phyloP scores from a whole-genome alignment of 2,113 vertebrate genomes.

The Azemiops feae region DNA sequence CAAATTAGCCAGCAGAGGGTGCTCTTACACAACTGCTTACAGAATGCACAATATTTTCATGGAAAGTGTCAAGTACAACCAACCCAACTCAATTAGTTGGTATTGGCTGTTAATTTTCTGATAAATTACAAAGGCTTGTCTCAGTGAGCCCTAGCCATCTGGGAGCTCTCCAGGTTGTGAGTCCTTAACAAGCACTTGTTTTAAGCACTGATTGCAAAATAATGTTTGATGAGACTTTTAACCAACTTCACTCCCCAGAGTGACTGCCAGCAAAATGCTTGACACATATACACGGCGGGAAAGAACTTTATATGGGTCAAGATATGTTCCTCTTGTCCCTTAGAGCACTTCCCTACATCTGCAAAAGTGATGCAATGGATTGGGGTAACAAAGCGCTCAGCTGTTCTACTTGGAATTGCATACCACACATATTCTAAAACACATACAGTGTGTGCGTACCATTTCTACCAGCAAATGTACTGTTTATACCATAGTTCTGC shows the following conservation, averaged over 20 bases:
- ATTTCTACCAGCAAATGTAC: not conserved
- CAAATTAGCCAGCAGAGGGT: conserved; percentile 1
- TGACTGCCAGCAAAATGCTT: not conserved
- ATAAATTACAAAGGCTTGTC: no score
- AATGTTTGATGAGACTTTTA: not conserved
- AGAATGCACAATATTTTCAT: not conserved
- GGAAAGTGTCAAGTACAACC: not conserved
- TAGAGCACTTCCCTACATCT: not conserved
- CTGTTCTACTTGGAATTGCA: not conserved
- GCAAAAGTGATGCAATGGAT: not conserved
- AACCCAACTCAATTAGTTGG: not conserved
- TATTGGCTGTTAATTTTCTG: not conserved
- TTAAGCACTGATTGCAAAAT: not conserved
- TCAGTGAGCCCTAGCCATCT: not conserved
- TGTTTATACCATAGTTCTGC: not conserved
- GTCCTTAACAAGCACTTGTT: not conserved
- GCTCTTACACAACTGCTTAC: not conserved
- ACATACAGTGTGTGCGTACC: not conserved
- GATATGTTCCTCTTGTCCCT: not conserved
- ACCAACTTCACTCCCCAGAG: not conserved
- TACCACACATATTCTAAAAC: not conserved
- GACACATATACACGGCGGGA: not conserved
- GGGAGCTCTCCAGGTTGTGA: not conserved
- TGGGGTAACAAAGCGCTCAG: not conserved
- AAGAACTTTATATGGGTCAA: not conserved